A percentile compares a stretch with the other conserved stretches of the same genome.
These are phyloP conservation scores for Drosophila nannoptera DNA, from an alignment of 1,140 invertebrate genomes.

Conservation along the genomic window DNA sequence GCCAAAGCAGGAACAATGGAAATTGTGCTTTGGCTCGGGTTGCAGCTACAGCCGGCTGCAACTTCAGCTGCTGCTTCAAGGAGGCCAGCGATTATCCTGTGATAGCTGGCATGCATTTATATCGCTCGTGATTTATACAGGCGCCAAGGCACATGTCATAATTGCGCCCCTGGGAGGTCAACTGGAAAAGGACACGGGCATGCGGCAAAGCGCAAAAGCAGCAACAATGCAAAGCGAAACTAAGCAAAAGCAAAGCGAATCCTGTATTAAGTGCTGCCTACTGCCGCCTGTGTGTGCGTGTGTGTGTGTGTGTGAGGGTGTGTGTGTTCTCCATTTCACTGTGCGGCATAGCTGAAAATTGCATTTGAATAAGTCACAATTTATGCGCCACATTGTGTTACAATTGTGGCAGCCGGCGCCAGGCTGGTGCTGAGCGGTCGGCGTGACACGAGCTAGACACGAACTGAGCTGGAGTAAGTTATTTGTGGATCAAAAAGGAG, in stretches of 20 bases:
- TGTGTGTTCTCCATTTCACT: conserved; percentile 7
- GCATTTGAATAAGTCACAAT: conserved; percentile 53
- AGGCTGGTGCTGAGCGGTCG: neutral
- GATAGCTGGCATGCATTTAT: conserved; percentile 9
- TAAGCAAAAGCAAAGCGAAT: conserved; percentile 2
- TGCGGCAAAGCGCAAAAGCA: conserved; percentile 16
- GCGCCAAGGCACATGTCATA: conserved; percentile 40
- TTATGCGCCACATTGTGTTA: conserved; percentile 38
- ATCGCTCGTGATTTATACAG: conserved; percentile 21
- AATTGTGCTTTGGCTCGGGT: neutral
- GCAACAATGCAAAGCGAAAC: conserved; percentile 9
- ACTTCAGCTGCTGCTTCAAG: neutral
- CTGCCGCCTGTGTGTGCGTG: conserved; percentile 1
- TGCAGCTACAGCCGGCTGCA: neutral
- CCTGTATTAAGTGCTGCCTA: neutral
- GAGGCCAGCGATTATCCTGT: conserved; percentile 9
- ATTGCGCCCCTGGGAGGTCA: conserved; percentile 55
- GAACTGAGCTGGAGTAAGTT: neutral
- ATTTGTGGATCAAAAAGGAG: no score
- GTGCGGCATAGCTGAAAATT: conserved; percentile 54
- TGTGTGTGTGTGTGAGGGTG: conserved; percentile 15
- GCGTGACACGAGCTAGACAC: neutral
- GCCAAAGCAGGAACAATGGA: conserved; percentile 9
- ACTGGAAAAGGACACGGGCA: conserved; percentile 43
- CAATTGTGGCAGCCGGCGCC: neutral